phyloP scores from a whole-genome alignment of 2,888 invertebrate species.

The Crocallis elinguaria region DNA sequence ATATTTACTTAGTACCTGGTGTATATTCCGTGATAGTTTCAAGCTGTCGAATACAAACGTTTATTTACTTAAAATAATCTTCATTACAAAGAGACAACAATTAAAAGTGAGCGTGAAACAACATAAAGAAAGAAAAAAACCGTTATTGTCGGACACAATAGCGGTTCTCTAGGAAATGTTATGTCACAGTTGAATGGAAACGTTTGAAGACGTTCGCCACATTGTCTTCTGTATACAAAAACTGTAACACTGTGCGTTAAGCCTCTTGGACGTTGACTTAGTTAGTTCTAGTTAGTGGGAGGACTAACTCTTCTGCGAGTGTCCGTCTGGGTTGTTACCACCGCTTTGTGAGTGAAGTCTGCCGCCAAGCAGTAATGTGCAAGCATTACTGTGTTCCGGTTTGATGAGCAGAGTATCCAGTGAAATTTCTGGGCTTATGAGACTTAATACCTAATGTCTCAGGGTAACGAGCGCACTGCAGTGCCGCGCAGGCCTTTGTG shows the following conservation, averaged over 20 bases:
- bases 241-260: neutral
- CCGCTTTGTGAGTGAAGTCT: no score
- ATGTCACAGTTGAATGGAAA: constrained; percentile 6
- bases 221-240: constrained; percentile 9
- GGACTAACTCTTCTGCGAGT: no score
- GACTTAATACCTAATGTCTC: no score
- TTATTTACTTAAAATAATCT: neutral
- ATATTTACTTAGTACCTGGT: no score
- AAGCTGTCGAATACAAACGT: neutral
- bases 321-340: no score
- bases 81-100: neutral
- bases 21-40: no score
- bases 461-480: no score
- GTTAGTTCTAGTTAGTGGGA: neutral
- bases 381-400: no score
- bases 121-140: constrained; percentile 4
- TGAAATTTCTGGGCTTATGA: no score
- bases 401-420: no score
- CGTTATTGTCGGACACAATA: constrained; percentile 10
- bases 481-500: no score
- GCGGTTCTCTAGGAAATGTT: constrained; percentile 10
- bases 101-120: constrained; percentile 6
- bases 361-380: no score
- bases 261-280: neutral
- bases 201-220: neutral